A percentile compares a stretch with the other conserved stretches of the same genome.
Conservation (phyloP, 2,113 vertebrate genomes). For the Chiloscyllium plagiosum region DNA sequence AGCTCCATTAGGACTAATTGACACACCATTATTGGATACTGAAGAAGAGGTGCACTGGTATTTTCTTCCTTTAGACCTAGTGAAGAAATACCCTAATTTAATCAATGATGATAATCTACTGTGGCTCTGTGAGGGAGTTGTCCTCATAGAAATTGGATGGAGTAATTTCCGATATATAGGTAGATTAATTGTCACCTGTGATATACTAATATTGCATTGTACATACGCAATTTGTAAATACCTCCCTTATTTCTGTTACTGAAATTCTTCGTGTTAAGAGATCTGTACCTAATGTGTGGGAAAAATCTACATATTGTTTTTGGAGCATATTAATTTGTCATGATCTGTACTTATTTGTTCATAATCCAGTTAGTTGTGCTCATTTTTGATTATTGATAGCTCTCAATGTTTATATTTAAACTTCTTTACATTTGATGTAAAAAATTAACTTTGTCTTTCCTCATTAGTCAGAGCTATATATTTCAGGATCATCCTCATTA, state of each 20-base stretch:
- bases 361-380: too few relatives aligned
- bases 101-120: conserved; percentile 58
- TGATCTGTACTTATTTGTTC: background rate
- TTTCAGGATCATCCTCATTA: too few relatives aligned
- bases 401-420: too few relatives aligned
- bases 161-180: conserved; percentile 61
- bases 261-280: background rate
- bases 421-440: too few relatives aligned
- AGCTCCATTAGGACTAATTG: conserved; percentile 56
- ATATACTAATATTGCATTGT: background rate
- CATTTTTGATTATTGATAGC: too few relatives aligned
- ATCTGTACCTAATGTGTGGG: background rate
- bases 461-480: too few relatives aligned
- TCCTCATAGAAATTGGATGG: conserved; percentile 51
- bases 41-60: conserved; percentile 59
- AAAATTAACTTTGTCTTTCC: too few relatives aligned
- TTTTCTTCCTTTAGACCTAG: conserved; percentile 56
- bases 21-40: conserved; percentile 53
- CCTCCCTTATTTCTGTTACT: background rate
- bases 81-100: conserved; percentile 53
- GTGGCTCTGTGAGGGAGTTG: conserved; percentile 57
- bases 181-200: conserved; percentile 40
- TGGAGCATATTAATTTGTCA: background rate
- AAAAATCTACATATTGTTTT: background rate
- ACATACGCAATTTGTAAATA: background rate